Conservation (phyloP, 2,888 invertebrate genomes). For the Agrenia bidenticulata region DNA sequence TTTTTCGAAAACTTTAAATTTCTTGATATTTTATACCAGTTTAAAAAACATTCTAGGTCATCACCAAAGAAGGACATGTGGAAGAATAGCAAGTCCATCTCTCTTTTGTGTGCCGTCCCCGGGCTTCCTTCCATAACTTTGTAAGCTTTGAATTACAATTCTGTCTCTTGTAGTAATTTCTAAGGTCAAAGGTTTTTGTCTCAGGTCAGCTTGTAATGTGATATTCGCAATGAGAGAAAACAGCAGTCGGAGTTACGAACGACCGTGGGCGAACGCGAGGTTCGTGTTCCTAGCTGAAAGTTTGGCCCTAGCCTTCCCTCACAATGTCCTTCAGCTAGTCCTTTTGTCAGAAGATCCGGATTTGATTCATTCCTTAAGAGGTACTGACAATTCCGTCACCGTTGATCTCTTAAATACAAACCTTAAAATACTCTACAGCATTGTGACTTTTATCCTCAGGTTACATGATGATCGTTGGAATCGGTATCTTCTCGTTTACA, state of each 20-base stretch:
- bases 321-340: constrained; percentile 34
- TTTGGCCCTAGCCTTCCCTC: constrained; percentile 40
- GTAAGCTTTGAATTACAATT: constrained; percentile 30
- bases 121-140: constrained; percentile 29
- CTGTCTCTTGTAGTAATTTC: background rate
- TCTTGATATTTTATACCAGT: background rate
- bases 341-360: constrained; percentile 13
- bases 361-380: constrained; percentile 38
- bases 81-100: constrained; percentile 39
- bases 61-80: constrained; percentile 42
- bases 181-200: background rate
- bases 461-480: constrained; percentile 17
- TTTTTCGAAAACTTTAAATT: background rate
- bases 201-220: constrained; percentile 40
- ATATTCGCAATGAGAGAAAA: constrained; percentile 39
- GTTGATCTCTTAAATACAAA: background rate
- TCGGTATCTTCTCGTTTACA: constrained; percentile 31
- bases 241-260: constrained; percentile 31
- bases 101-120: constrained; percentile 40
- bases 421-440: background rate
- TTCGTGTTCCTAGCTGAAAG: constrained; percentile 45
- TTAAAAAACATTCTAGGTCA: constrained; percentile 36
- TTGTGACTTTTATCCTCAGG: constrained; percentile 1
- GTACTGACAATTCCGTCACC: background rate
- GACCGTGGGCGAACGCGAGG: constrained; percentile 41